Base-by-base conservation (phyloP, 2,113 vertebrate species). In the Todiramphus chloris region DNA sequence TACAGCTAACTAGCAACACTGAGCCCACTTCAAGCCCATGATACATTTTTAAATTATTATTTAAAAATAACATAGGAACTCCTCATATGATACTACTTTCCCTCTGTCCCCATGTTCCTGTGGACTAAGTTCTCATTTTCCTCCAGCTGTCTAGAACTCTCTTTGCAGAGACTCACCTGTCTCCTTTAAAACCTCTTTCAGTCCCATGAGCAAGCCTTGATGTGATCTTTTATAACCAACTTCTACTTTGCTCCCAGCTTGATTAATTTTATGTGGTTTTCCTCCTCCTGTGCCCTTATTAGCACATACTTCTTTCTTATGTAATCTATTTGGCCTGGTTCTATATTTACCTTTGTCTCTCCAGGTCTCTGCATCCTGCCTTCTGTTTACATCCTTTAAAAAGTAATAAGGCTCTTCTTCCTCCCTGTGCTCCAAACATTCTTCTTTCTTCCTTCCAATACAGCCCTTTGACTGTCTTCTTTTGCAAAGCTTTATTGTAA, bases 201-300 rank as follows among this genome's bases (percentile, higher is more conserved):
- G 44, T 66, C 75, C 53, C 48, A 72, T 48, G n/a, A 69, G 35
- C 16, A 62, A 59, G 24, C 30, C 44, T 90, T 85, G 16, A 50
- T 76, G 39, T 91, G 92, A 66, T 67, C 67, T 93, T 92, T 86
- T 83, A 66, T 25, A 90, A 18, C 43, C 56, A 69, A 43, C 44
- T 85, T 88, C 70, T 63, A 35, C 58, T 92, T 92, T 95, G 11
- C 41, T 90, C 37, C 5, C 59, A 86, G 21, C 27, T 86, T 96
- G 89, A 91, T 93, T 89, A 93, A 84, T 93, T 94, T 84, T 93
- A 44, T 11, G 75, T 83, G 14, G 7, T 69, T 94, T 86, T 88
- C 41, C 12, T 95, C 44, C 53, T 80, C 75, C 44, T 64, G 20
- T 70, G 68, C 68, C 83, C 72, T 88, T 92, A 92, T 81, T 90